Conservation (phyloP, 2,113 vertebrate genomes). For the Nothobranchius furzeri region DNA sequence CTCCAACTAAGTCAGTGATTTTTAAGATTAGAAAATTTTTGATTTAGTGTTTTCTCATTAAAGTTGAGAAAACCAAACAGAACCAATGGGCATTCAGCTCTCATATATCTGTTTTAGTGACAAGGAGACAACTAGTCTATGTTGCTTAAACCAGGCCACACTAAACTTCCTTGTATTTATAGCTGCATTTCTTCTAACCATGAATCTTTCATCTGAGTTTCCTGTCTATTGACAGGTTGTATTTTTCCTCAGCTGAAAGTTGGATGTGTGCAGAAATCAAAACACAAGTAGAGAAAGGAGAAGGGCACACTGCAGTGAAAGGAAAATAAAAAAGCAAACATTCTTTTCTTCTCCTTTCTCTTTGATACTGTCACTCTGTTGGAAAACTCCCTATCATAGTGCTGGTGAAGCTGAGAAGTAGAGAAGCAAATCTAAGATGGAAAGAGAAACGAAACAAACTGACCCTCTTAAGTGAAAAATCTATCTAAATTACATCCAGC, state of each 20-base stretch:
- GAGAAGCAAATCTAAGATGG: constrained; percentile 13
- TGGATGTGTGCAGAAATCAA: constrained; percentile 44
- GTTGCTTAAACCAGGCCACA: constrained; percentile 27
- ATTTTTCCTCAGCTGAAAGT: constrained; percentile 35
- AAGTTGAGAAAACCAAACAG: constrained; percentile 18
- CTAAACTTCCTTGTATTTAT: constrained; percentile 24
- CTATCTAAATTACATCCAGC: constrained; percentile 29
- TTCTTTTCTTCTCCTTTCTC: constrained; percentile 23
- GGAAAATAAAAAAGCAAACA: constrained; percentile 23
- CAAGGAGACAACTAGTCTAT: constrained; percentile 20
- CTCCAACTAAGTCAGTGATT: constrained; percentile 6
- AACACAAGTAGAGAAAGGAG: constrained; percentile 30
- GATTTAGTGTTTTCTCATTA: constrained; percentile 18
- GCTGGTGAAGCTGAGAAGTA: constrained; percentile 42
- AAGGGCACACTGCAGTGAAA: constrained; percentile 10
- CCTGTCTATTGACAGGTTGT: constrained; percentile 24
- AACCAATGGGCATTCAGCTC: constrained; percentile 14
- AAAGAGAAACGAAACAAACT: constrained; percentile 36
- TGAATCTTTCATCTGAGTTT: constrained; percentile 31
- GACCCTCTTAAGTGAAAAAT: constrained; percentile 38
- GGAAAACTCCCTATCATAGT: constrained; percentile 27
- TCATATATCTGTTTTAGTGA: constrained; percentile 14
- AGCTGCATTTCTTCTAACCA: constrained; percentile 19
- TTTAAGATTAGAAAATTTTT: constrained; percentile 1
- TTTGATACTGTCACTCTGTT: constrained; percentile 42